phyloP scores from a whole-genome alignment of 1,140 invertebrate genomes.

The Notospermus geniculatus region DNA sequence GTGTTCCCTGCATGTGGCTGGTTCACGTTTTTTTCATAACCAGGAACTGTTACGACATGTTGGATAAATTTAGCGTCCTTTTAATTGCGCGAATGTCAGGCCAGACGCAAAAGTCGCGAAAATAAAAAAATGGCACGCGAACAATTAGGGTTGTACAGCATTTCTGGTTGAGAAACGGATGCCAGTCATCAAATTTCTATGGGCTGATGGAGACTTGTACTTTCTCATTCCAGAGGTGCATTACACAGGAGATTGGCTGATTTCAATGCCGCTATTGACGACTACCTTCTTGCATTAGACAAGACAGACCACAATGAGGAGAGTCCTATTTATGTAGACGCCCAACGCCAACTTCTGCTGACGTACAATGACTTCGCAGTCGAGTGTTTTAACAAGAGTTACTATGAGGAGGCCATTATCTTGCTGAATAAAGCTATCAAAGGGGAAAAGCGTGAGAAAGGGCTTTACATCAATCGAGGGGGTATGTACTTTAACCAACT shows the following conservation, averaged over 20 bases:
- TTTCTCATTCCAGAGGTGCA: constrained; percentile 46
- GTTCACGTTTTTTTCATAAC: no score
- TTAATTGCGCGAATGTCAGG: no score
- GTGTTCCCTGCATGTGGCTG: no score
- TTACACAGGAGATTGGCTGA: constrained; percentile 46
- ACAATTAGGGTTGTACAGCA: no score
- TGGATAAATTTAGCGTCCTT: no score
- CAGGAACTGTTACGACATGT: no score
- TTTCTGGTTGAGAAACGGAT: no score
- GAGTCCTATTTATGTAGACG: constrained; percentile 37
- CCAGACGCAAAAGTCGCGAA: no score
- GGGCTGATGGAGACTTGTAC: no score
- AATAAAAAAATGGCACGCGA: no score
- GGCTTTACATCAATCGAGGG: constrained; percentile 55
- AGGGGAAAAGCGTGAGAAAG: constrained; percentile 53
- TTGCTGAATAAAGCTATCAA: constrained; percentile 55
- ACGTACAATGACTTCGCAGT: constrained; percentile 57
- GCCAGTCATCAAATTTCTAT: no score
- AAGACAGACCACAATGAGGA: constrained; percentile 52
- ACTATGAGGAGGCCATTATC: constrained; percentile 52
- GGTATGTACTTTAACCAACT: constrained; percentile 41
- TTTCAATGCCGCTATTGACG: constrained; percentile 54
- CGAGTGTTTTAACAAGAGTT: constrained; percentile 52
- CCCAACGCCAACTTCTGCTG: constrained; percentile 52
- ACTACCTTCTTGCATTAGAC: constrained; percentile 51